Evolutionary conservation across 2,888 invertebrate species (phyloP), one percentile per base, ranked within the genome.

Genomic region (Erebia aethiops): DNA sequence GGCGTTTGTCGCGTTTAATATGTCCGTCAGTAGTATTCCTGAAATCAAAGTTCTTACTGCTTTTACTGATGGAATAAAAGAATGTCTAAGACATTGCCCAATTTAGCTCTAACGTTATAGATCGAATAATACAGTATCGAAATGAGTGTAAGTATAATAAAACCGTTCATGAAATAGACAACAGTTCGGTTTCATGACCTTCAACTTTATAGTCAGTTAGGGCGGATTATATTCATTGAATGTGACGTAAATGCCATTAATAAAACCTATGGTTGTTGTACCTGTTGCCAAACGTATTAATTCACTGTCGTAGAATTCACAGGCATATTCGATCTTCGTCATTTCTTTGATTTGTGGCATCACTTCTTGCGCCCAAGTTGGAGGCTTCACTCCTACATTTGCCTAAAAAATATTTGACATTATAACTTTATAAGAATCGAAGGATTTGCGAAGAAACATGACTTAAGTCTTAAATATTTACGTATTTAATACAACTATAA

Each of bases 11-110:
- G 92, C 90, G 74, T 94, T 93, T 26, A 94, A 77, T 72, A 95
- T 92, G 41, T 93, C 92, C 16, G 87, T 81, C 75, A 95, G 81
- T 21, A 94, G 78, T 7, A 91, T 87, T 52, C 95, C 95, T 95
- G 75, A 52, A 79, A 81, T 60, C 49, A 57, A 69, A 70, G 35
- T 13, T n/a, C n/a, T n/a, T n/a, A 14, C 14, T 49, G 35, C 26
- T 43, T 26, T 26, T 26, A 57, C 21, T 57, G 5, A 13, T 14
- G 11, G 4, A 26, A 57, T 26, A 57, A 14, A 41, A 46, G 4
- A 66, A 61, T 10, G 46, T 46, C 46, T 3, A 46, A 46, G 35
- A 35, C 35, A 35, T 35, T 7, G 35, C 49, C 49, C 49, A 14
- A 43, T 3, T 11, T 43, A 46, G 52, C n/a, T 8, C 8, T n/a